These are phyloP conservation scores for Vireo altiloquus DNA, from an alignment of 2,113 vertebrate genomes.

Conservation along the genomic window DNA sequence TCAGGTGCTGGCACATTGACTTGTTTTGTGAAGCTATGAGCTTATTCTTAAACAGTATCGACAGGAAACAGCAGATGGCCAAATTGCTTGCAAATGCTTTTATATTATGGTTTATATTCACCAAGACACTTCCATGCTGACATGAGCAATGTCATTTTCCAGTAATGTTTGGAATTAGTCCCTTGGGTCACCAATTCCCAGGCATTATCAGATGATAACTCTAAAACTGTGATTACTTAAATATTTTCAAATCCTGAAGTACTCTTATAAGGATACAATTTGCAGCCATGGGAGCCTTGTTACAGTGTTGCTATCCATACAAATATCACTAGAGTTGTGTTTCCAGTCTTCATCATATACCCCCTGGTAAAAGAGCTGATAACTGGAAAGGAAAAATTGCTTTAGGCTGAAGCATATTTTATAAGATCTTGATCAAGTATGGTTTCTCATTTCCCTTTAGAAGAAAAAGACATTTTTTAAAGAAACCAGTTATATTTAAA, in stretches of 20 bases:
- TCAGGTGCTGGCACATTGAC: neutral
- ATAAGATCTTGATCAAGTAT: neutral
- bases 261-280: conserved; percentile 52
- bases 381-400: neutral
- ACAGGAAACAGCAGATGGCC: conserved; percentile 59
- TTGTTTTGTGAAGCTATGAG: neutral
- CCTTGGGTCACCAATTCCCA: conserved; percentile 59
- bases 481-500: neutral
- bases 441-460: neutral
- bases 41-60: conserved; percentile 32
- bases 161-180: conserved; percentile 69
- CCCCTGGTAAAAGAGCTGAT: neutral
- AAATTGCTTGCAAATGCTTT: conserved; percentile 62
- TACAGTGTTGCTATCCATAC: neutral
- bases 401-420: neutral
- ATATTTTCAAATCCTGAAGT: conserved; percentile 54
- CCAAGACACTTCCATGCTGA: conserved; percentile 44
- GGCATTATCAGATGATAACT: conserved; percentile 60
- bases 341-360: neutral
- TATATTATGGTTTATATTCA: conserved; percentile 59
- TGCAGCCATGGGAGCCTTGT: conserved; percentile 37
- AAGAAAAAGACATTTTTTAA: neutral
- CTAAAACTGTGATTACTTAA: conserved; percentile 56
- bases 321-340: neutral
- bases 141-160: conserved; percentile 64